phyloP scores from a whole-genome alignment of 1,140 invertebrate genomes.

The Rhizoglyphus robini region DNA sequence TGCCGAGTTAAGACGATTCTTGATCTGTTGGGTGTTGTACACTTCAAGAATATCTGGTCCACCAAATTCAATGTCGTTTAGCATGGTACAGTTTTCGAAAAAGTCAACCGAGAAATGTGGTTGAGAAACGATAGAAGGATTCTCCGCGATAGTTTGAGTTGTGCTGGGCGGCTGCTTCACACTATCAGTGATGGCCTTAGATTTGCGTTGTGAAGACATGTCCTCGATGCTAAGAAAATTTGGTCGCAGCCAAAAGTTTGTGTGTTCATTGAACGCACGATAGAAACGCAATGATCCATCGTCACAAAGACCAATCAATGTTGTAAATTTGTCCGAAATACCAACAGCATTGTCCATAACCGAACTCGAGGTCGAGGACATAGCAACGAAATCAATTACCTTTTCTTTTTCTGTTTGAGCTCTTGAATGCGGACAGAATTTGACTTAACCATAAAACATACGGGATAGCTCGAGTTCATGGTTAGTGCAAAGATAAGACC shows the following conservation, averaged over 20 bases:
- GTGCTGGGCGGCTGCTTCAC: constrained; percentile 32
- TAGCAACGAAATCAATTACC: constrained; percentile 89
- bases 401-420: constrained; percentile 82
- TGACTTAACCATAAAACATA: constrained; percentile 82
- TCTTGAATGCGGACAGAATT: constrained; percentile 76
- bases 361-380: constrained; percentile 55
- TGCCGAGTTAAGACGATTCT: constrained; percentile 75
- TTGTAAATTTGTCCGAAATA: constrained; percentile 61
- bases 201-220: background rate
- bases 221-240: background rate
- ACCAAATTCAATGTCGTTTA: constrained; percentile 86
- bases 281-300: constrained; percentile 83
- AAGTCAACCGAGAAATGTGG: constrained; percentile 80
- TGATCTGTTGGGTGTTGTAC: constrained; percentile 86
- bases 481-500: constrained; percentile 80
- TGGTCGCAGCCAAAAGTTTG: constrained; percentile 39
- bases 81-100: constrained; percentile 80
- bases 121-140: constrained; percentile 23
- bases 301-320: constrained; percentile 82
- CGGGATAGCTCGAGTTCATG: constrained; percentile 73
- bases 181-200: background rate
- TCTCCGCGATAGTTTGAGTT: background rate
- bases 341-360: constrained; percentile 15
- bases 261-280: constrained; percentile 41
- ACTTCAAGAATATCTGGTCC: constrained; percentile 89